Evolutionary conservation across 2,113 vertebrate species (phyloP), one percentile per base, ranked within the genome.

Genomic region (Sinosuthora webbiana): DNA sequence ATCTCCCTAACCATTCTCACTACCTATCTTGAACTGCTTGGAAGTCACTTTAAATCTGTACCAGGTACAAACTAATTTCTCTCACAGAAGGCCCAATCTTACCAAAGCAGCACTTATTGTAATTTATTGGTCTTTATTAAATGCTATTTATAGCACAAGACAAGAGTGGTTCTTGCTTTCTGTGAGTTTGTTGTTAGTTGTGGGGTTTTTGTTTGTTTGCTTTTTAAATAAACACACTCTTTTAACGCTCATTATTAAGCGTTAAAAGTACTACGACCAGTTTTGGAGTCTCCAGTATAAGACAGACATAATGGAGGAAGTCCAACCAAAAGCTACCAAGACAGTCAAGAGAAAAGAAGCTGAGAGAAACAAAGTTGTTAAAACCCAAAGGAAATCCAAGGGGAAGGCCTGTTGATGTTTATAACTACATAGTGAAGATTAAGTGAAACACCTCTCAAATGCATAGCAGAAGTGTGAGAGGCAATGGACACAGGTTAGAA

Each of bases 221-320:
- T 63, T 39, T 37, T n/a, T 2, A 25, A 14, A 45, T 14, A 62
- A 62, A 17, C 7, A 27, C 37, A 11, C 8, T 77, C 7, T 69
- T 30, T 35, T 37, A 47, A 44, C 9, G 4, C 9, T 41, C 4
- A 25, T 57, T 44, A 74, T 63, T 28, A 79, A 33, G 15, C 2
- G n/a, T n/a, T n/a, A n/a, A n/a, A 3, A 0, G 0, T 28, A 49
- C 14, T 37, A 21, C 1, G 4, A 45, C 7, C 47, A 67, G 9
- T 57, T 92, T 62, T 62, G 16, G 27, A 74, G 13, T 62, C 31
- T 53, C 15, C 11, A 33, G 10, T 28, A 7, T 20, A 35, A 64
- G 12, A 31, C 0, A 67, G 31, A 63, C 9, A 20, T 20, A 56
- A 21, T 18, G 8, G 7, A 78, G 6, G 5, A 87, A 74, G 27